Conservation (phyloP, 1,140 invertebrate species). For the Micrasema longulum region DNA sequence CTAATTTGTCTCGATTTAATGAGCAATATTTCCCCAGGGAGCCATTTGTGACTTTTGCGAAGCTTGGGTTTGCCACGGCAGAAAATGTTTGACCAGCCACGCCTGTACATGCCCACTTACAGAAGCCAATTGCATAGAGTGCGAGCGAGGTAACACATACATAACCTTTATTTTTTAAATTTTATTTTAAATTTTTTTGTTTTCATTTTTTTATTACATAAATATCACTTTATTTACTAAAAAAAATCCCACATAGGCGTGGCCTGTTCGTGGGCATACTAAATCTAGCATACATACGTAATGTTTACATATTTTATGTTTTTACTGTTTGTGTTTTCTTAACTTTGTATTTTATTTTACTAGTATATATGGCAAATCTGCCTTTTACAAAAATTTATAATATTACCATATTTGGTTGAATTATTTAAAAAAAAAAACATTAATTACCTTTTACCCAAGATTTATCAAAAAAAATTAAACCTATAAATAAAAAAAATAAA, state of each 20-base stretch:
- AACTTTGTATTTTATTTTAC: conserved; percentile 5
- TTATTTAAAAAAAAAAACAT: background rate
- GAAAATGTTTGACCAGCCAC: conserved; percentile 90
- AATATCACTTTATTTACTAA: background rate
- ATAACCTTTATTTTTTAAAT: background rate
- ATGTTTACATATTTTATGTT: background rate
- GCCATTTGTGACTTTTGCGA: conserved; percentile 98
- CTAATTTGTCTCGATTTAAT: no score
- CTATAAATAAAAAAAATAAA: no score
- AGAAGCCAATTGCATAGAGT: conserved; percentile 92
- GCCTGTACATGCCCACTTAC: conserved; percentile 92
- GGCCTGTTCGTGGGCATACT: no score
- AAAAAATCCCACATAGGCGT: background rate
- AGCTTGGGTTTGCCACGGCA: conserved; percentile 96
- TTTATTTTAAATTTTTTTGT: background rate
- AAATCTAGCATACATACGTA: no score
- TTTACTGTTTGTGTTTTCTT: background rate
- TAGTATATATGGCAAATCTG: no score
- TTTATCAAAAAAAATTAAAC: no score
- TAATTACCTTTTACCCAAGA: no score
- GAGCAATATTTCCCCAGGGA: conserved; percentile 71
- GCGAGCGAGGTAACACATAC: conserved; percentile 80
- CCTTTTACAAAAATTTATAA: no score
- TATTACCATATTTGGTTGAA: background rate
- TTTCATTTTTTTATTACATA: no score